A percentile compares a stretch with the other conserved stretches of the same genome.
Evolutionary conservation across 2,888 invertebrate species (phyloP).

Genomic region (Epinotia brunnichana): DNA sequence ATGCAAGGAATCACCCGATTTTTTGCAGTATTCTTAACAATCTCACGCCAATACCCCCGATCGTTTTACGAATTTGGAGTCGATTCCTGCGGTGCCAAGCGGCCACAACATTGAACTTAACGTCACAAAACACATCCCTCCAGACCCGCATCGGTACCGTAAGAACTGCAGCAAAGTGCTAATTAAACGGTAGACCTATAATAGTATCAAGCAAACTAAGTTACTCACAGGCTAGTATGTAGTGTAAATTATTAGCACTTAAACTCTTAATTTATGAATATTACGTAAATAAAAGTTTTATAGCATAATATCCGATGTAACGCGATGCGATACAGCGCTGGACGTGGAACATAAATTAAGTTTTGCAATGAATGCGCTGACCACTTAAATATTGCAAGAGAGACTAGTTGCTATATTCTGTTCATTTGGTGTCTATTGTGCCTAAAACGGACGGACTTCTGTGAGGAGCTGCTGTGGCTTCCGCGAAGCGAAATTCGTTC

Average conservation of each 20-base stretch:
- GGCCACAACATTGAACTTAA: too few species aligned
- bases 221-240: background rate
- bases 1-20: too few species aligned
- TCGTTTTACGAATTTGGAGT: too few species aligned
- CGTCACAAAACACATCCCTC: too few species aligned
- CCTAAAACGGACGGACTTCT: conserved; percentile 15
- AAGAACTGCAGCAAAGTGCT: too few species aligned
- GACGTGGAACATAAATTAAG: conserved; percentile 59
- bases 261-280: background rate
- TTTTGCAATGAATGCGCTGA: conserved; percentile 61
- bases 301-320: conserved; percentile 19
- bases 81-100: too few species aligned
- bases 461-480: conserved; percentile 5
- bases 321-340: conserved; percentile 46
- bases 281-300: conserved; percentile 21
- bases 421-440: conserved; percentile 1
- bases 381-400: conserved; percentile 51
- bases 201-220: too few species aligned
- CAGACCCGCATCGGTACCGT: too few species aligned
- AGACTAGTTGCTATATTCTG: background rate
- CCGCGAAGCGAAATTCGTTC: too few species aligned
- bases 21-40: too few species aligned
- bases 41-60: too few species aligned
- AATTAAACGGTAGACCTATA: too few species aligned
- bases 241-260: background rate